Percentiles rank a stretch among this genome's conserved stretches.
These are phyloP conservation scores for Mesoclemmys tuberculata DNA, from an alignment of 2,113 vertebrate genomes.

Conservation along the genomic window DNA sequence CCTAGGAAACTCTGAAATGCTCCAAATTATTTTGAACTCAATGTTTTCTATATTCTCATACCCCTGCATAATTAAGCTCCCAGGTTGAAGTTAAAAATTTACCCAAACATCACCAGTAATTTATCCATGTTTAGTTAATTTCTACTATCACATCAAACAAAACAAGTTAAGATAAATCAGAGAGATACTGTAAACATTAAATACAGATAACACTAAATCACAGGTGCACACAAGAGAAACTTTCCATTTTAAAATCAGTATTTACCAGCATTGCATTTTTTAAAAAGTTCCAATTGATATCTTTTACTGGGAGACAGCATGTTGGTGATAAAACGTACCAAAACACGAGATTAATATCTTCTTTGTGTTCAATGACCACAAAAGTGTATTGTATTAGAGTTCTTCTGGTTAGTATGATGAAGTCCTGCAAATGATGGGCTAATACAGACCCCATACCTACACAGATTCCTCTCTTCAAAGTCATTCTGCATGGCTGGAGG, in stretches of 20 bases:
- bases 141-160: neutral
- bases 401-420: neutral
- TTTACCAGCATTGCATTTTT: neutral
- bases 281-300: neutral
- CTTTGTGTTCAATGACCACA: neutral
- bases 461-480: neutral
- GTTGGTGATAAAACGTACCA: neutral
- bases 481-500: neutral
- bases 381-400: neutral
- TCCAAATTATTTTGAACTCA: neutral
- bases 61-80: neutral
- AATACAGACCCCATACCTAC: neutral
- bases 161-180: neutral
- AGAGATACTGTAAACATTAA: neutral
- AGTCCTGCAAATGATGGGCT: neutral
- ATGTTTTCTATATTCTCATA: neutral
- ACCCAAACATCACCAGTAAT: neutral
- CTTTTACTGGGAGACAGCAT: neutral
- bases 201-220: neutral
- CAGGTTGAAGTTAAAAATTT: neutral
- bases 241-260: neutral
- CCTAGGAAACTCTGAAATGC: neutral
- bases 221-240: neutral
- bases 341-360: neutral
- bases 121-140: neutral